These are phyloP conservation scores for Agrotis segetum DNA, from an alignment of 2,888 invertebrate species.

Conservation along the genomic window DNA sequence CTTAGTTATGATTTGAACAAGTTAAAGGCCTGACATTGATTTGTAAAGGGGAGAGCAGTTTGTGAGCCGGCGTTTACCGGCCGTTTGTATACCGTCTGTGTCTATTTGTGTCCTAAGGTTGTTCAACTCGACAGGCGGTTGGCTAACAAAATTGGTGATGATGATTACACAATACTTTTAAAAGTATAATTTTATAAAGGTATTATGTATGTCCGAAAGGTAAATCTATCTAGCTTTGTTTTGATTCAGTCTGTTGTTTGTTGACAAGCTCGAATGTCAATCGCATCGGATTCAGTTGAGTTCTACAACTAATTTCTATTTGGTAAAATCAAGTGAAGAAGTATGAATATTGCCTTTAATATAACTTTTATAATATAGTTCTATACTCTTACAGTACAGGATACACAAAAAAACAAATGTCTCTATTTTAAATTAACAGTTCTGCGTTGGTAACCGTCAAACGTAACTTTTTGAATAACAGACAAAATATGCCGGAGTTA, in stretches of 20 bases:
- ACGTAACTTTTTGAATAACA: slow-evolving; percentile 48
- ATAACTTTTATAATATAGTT: neutral
- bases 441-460: neutral
- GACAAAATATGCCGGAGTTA: slow-evolving; percentile 80
- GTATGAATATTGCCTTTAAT: slow-evolving; percentile 23
- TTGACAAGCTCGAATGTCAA: neutral
- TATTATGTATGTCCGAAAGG: neutral
- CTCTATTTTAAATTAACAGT: neutral
- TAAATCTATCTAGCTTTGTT: neutral
- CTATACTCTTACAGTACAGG: neutral
- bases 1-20: slow-evolving; percentile 31
- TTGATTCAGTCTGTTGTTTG: neutral
- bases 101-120: slow-evolving; percentile 88
- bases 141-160: slow-evolving; percentile 48
- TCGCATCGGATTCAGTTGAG: neutral
- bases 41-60: slow-evolving; percentile 71
- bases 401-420: neutral
- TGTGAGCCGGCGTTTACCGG: slow-evolving; percentile 72
- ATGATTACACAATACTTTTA: slow-evolving; percentile 53
- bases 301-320: neutral
- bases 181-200: neutral
- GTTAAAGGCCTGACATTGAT: slow-evolving; percentile 50
- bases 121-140: slow-evolving; percentile 80
- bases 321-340: neutral
- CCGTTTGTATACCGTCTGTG: slow-evolving; percentile 73